A percentile compares a stretch with the other conserved stretches of the same genome.
These are phyloP conservation scores for Dorcus hopei DNA, from an alignment of 2,888 invertebrate species.

Conservation along the genomic window DNA sequence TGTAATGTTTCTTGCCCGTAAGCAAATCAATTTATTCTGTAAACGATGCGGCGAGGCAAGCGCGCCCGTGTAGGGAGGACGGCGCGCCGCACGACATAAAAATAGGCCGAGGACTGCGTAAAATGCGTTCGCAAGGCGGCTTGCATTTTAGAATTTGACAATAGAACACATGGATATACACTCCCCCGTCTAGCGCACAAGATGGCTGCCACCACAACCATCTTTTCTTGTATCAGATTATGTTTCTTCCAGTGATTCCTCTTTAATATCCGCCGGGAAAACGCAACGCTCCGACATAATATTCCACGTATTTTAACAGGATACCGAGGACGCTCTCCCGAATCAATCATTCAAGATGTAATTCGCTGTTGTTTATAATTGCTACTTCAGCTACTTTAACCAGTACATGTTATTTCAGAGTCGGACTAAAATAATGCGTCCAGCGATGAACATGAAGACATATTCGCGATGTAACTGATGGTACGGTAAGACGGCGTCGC, in stretches of 20 bases:
- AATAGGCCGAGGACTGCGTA: background rate
- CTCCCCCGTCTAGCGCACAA: conserved; percentile 51
- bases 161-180: conserved; percentile 52
- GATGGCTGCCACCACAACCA: conserved; percentile 46
- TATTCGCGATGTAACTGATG: conserved; percentile 15
- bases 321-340: background rate
- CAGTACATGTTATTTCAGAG: conserved; percentile 17
- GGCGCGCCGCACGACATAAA: conserved; percentile 14
- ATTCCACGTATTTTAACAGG: background rate
- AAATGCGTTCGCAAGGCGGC: conserved; percentile 12
- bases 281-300: background rate
- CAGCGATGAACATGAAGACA: conserved; percentile 12
- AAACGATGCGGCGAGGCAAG: conserved; percentile 23
- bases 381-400: conserved; percentile 13
- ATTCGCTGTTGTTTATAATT: conserved; percentile 18
- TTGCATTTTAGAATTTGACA: conserved; percentile 34
- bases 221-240: conserved; percentile 21
- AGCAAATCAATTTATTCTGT: conserved; percentile 48
- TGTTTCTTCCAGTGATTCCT: conserved; percentile 16
- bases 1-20: conserved; percentile 52
- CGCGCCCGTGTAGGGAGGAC: conserved; percentile 20
- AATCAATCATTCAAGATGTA: background rate
- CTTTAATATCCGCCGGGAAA: conserved; percentile 5
- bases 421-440: conserved; percentile 14
- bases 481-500: conserved; percentile 11